These are phyloP conservation scores for Cephalophus harveyi DNA, from an alignment of 2,113 vertebrate genomes.

Conservation along the genomic window DNA sequence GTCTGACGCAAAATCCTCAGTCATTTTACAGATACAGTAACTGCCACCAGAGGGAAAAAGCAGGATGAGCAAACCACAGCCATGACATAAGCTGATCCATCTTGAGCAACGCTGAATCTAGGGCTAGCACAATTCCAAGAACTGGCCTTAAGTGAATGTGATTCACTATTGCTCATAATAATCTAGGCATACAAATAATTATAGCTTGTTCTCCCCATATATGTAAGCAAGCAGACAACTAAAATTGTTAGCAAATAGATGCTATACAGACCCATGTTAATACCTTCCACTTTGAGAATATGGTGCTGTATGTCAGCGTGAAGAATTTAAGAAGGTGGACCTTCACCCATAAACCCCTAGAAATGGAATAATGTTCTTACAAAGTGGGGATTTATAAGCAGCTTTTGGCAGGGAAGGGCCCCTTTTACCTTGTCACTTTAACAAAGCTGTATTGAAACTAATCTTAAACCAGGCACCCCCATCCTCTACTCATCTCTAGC, in stretches of 20 bases:
- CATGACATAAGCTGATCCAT: not conserved
- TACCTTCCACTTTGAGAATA: not conserved
- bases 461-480: not conserved
- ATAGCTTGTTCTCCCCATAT: not conserved
- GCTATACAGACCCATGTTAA: not conserved
- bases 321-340: not conserved
- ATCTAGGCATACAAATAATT: not conserved
- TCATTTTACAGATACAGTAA: not conserved
- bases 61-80: not conserved
- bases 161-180: not conserved
- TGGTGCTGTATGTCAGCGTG: not conserved
- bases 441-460: not conserved
- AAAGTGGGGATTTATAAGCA: not conserved
- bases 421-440: not conserved
- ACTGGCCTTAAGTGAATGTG: not conserved
- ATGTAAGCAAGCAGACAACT: not conserved
- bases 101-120: not conserved
- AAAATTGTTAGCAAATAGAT: not conserved
- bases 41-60: not conserved
- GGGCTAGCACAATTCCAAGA: not conserved
- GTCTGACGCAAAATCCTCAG: not conserved
- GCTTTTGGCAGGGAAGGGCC: not conserved
- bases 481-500: not conserved
- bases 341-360: not conserved
- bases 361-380: not conserved